Evolutionary conservation across 2,113 vertebrate species (phyloP).

Genomic region (Ammodytes dubius): DNA sequence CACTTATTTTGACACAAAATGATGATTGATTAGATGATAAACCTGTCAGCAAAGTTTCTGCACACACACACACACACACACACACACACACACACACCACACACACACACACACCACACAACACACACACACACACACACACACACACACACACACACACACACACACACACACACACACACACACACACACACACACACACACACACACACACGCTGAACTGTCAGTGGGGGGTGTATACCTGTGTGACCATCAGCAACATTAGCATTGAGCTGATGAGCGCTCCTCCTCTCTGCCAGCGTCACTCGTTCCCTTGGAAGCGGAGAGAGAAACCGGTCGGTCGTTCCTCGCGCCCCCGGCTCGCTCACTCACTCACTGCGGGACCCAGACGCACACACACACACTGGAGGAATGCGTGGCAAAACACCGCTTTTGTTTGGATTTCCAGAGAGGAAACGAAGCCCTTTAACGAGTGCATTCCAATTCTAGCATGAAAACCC

Average conservation of each 20-base stretch:
- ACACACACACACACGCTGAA: slow-evolving; percentile 5
- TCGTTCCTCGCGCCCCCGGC: slow-evolving; percentile 22
- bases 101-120: not conserved
- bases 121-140: not conserved
- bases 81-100: not conserved
- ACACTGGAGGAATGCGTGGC: slow-evolving; percentile 61
- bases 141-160: not conserved
- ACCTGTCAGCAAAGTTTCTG: too few relatives aligned
- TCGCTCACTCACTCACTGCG: slow-evolving; percentile 4
- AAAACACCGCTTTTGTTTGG: not conserved
- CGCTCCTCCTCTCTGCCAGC: slow-evolving; percentile 65
- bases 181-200: slow-evolving; percentile 38
- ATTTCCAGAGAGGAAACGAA: not conserved
- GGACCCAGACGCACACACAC: slow-evolving; percentile 10
- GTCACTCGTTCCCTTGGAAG: slow-evolving; percentile 80
- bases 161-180: slow-evolving; percentile 3
- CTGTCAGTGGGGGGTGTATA: slow-evolving; percentile 59
- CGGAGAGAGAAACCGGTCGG: slow-evolving; percentile 63
- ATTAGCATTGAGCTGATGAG: slow-evolving; percentile 32
- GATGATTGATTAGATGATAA: too few relatives aligned
- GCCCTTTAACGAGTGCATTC: slow-evolving; percentile 16
- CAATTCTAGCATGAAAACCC: slow-evolving; percentile 1
- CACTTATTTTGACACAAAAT: too few relatives aligned
- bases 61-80: too few relatives aligned
- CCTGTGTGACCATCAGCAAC: slow-evolving; percentile 66